phyloP scores from a whole-genome alignment of 1,140 invertebrate species.

The Drosophila albomicans region DNA sequence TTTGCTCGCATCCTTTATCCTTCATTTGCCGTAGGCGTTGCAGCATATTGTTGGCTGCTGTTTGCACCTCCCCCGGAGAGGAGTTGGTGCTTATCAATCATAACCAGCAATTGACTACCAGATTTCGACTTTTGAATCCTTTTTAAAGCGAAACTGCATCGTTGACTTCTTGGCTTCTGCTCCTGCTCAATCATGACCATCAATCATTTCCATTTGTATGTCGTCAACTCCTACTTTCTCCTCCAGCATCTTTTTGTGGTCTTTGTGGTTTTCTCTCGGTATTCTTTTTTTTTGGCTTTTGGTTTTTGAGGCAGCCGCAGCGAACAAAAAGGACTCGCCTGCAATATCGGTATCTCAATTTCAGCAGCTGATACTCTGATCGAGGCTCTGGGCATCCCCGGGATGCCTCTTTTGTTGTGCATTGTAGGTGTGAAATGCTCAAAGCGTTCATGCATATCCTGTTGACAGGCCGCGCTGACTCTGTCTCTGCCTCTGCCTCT shows the following conservation, averaged over 20 bases:
- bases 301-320: slow-evolving; percentile 15
- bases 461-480: slow-evolving; percentile 68
- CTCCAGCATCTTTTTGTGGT: slow-evolving; percentile 34
- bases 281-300: slow-evolving; percentile 25
- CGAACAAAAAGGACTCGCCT: slow-evolving; percentile 22
- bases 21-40: slow-evolving; percentile 53
- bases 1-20: slow-evolving; percentile 5
- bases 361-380: slow-evolving; percentile 72
- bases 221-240: slow-evolving; percentile 75
- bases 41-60: slow-evolving; percentile 57
- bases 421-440: slow-evolving; percentile 80
- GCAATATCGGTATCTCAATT: slow-evolving; percentile 59
- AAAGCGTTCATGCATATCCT: slow-evolving; percentile 77
- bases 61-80: slow-evolving; percentile 62
- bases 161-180: slow-evolving; percentile 72
- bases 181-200: slow-evolving; percentile 75
- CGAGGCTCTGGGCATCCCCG: slow-evolving; percentile 45
- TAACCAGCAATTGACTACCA: slow-evolving; percentile 61
- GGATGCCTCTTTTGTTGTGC: slow-evolving; percentile 55
- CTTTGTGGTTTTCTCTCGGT: slow-evolving; percentile 56
- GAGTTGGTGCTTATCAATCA: slow-evolving; percentile 59
- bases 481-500: slow-evolving; percentile 38
- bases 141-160: slow-evolving; percentile 57
- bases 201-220: slow-evolving; percentile 75
- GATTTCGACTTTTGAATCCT: slow-evolving; percentile 57